Percentiles rank a stretch among this genome's conserved stretches.
Evolutionary conservation across 2,113 vertebrate genomes (phyloP).

Genomic region (Pteropus alecto): DNA sequence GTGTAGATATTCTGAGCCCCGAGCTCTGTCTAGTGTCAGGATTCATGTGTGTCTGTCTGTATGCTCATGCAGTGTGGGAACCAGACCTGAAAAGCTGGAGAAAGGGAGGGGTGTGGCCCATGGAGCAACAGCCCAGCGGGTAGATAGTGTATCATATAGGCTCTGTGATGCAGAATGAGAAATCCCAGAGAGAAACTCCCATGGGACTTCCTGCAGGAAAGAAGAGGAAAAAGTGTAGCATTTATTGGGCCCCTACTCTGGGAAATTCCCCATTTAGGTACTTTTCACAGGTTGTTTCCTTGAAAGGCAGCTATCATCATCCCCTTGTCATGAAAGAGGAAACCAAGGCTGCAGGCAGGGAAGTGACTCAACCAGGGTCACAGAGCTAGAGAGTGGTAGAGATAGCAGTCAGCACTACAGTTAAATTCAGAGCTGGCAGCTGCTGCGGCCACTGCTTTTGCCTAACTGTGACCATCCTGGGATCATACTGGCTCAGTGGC

Average conservation of each 20-base stretch:
- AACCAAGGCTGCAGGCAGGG: not conserved
- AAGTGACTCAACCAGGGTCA: conserved; percentile 43
- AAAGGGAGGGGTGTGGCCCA: not conserved
- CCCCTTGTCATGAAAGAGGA: not conserved
- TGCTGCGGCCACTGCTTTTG: not conserved
- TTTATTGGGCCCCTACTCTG: not conserved
- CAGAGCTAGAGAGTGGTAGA: not conserved
- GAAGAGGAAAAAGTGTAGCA: not conserved
- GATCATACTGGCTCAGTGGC: not conserved
- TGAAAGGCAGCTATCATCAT: not conserved
- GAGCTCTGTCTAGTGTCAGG: not conserved
- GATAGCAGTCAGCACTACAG: fast-evolving
- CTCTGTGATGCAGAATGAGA: not conserved
- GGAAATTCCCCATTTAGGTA: conserved; percentile 29
- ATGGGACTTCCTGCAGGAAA: not conserved
- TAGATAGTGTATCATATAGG: not conserved
- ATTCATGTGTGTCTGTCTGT: not conserved
- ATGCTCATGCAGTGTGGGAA: not conserved
- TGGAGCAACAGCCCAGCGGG: not conserved
- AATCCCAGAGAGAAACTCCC: not conserved
- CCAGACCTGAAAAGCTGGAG: not conserved
- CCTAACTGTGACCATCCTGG: not conserved
- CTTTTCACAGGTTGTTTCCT: not conserved
- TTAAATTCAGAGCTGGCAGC: not conserved
- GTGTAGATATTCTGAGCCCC: not conserved